Conservation (phyloP, 2,888 invertebrate species). For the Diabrotica balteata region DNA sequence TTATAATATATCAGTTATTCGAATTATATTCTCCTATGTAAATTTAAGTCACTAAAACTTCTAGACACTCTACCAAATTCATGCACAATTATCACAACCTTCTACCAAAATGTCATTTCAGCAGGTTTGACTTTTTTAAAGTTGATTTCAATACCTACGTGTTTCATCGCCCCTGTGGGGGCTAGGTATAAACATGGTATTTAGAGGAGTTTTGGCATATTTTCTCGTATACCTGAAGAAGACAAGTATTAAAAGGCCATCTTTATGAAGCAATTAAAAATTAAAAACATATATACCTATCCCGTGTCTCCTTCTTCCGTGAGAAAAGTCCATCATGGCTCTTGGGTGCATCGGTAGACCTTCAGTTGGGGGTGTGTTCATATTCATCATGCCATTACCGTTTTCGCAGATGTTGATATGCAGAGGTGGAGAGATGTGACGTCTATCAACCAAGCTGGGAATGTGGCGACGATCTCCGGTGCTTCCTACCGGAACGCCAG, state of each 20-base stretch:
- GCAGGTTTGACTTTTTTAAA: no score
- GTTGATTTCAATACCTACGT: no score
- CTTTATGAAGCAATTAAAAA: constrained; percentile 1
- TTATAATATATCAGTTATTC: no score
- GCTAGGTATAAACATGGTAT: no score
- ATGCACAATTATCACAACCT: no score
- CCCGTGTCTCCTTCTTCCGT: constrained; percentile 57
- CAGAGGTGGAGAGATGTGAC: constrained; percentile 64
- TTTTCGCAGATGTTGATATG: constrained; percentile 65
- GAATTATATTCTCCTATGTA: no score
- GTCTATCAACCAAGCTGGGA: constrained; percentile 52
- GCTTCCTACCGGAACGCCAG: constrained; percentile 42
- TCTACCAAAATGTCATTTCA: no score
- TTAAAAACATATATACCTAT: constrained; percentile 47
- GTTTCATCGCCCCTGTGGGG: no score
- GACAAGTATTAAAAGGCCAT: not conserved
- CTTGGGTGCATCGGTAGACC: constrained; percentile 53
- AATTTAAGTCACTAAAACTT: no score
- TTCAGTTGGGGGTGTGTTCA: constrained; percentile 48
- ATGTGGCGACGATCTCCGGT: constrained; percentile 52
- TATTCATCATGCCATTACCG: constrained; percentile 48
- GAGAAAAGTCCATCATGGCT: constrained; percentile 55
- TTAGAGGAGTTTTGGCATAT: not conserved
- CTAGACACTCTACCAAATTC: no score
- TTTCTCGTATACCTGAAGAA: not conserved